Conservation (phyloP, 2,888 invertebrate genomes). For the Leptinotarsa juncta region DNA sequence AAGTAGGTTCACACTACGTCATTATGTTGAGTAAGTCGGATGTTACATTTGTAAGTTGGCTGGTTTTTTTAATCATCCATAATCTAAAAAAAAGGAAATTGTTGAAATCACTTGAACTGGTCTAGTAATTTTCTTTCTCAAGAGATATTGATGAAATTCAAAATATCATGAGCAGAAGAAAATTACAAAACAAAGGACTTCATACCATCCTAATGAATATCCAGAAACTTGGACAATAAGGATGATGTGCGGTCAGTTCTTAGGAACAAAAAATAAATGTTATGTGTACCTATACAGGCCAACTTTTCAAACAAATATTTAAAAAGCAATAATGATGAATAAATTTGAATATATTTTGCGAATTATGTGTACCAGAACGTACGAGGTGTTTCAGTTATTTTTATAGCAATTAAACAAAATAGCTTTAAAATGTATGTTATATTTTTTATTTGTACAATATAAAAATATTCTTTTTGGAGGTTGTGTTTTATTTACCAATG, state of each 20-base stretch:
- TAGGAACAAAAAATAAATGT: neutral
- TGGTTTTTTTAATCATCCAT: neutral
- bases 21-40: neutral
- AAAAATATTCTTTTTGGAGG: conserved; percentile 26
- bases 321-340: conserved; percentile 25
- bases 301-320: conserved; percentile 20
- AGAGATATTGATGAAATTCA: neutral
- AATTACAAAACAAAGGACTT: neutral
- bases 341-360: conserved; percentile 28
- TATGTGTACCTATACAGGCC: neutral
- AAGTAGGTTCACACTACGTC: neutral
- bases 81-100: too few species aligned
- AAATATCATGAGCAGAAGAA: neutral
- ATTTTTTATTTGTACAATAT: conserved; percentile 37
- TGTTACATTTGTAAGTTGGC: neutral
- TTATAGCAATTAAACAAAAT: conserved; percentile 34
- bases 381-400: conserved; percentile 35
- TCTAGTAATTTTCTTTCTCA: too few species aligned
- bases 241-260: neutral
- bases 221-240: neutral
- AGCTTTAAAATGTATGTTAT: conserved; percentile 35
- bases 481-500: neutral
- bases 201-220: neutral
- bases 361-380: conserved; percentile 28
- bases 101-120: too few species aligned